phyloP scores from a whole-genome alignment of 2,113 vertebrate genomes.

The Pipra filicauda region DNA sequence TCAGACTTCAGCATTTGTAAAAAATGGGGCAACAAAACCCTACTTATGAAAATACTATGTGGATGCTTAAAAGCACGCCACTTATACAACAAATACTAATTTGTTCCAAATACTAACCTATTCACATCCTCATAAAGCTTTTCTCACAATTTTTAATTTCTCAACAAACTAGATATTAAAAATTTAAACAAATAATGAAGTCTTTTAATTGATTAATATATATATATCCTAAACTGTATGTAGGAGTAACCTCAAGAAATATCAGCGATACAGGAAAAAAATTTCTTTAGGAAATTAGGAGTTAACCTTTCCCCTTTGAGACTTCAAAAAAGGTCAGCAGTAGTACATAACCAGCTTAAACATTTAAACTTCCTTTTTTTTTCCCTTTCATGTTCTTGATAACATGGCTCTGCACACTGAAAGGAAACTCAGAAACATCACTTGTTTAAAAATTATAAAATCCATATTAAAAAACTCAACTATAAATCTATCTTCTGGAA shows the following conservation, averaged over 20 bases:
- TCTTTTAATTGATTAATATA: neutral
- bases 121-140: fast-evolving
- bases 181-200: neutral
- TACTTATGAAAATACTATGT: neutral
- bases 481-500: neutral
- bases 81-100: neutral
- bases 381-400: neutral
- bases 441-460: neutral
- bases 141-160: neutral
- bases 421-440: neutral
- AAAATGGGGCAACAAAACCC: neutral
- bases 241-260: neutral
- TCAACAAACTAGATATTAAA: neutral
- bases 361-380: neutral
- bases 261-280: neutral
- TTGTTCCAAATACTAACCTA: neutral
- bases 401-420: neutral
- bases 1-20: neutral
- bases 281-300: neutral
- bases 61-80: neutral
- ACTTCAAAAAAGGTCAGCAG: neutral
- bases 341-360: neutral
- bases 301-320: neutral
- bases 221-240: neutral
- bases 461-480: neutral